These are phyloP conservation scores for Eclectus roratus DNA, from an alignment of 2,113 vertebrate species.

Conservation along the genomic window DNA sequence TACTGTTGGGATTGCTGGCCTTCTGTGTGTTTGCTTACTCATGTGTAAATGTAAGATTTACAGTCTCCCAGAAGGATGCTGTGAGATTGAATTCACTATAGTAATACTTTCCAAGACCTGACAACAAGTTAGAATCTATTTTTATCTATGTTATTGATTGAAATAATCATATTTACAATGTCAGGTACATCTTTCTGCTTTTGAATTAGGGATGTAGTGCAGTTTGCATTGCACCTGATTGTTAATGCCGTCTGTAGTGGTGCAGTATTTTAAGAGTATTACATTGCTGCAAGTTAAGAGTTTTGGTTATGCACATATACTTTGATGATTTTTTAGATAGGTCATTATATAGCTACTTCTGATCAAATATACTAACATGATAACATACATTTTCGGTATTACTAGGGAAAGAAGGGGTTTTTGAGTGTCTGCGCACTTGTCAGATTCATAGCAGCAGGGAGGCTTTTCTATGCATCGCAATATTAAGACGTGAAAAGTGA, in stretches of 20 bases:
- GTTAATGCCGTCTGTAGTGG: background rate
- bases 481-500: background rate
- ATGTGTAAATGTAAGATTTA: background rate
- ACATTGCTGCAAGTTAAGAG: background rate
- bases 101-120: background rate
- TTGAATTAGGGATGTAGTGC: background rate
- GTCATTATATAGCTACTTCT: background rate
- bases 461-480: background rate
- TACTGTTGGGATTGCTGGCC: background rate
- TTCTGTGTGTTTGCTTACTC: background rate
- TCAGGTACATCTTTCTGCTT: background rate
- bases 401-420: background rate
- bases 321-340: background rate
- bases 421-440: background rate
- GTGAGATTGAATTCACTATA: background rate
- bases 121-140: background rate
- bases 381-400: background rate
- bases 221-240: background rate
- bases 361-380: background rate
- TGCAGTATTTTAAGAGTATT: background rate
- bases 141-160: background rate
- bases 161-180: background rate
- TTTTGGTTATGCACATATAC: background rate
- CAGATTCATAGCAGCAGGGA: background rate
- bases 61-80: background rate